Evolutionary conservation across 2,113 vertebrate species (phyloP), one percentile per base, ranked within the genome.

Genomic region (Cisticola juncidis): DNA sequence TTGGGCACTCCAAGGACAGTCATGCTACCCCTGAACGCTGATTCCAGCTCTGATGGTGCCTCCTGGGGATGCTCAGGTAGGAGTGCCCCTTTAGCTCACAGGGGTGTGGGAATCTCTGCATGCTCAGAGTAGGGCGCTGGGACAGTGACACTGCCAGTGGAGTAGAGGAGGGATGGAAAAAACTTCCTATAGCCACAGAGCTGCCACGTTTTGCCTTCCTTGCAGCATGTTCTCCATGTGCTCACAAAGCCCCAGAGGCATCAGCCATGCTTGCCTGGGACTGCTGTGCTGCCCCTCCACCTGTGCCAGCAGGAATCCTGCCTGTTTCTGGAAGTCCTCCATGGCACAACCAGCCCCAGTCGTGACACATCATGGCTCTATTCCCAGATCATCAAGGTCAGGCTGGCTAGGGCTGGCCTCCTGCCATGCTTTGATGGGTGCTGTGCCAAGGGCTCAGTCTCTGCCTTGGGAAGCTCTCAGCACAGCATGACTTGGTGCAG

Each of bases 361-460:
- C 92, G 93, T 92, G 96, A 96, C 69, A 96, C 48, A 81, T 74
- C 69, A 54, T 96, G 95, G 95, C 92, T 90, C 51, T 53, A 24
- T 94, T 94, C 96, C 96, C 95, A 96, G 92, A 88, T 80, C 88
- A 95, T 79, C 96, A 93, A 97, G 95, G 95, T 94, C 96, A 96
- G 88, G 72, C 93, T 88, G 88, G 86, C 72, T 74, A 50, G 86
- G 82, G 65, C 80, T 97, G 95, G 95, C 90, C 80, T 61, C 64
- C 48, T 0, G 60, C 95, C 96, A 86, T 38, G 28, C 80, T 93
- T 90, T 90, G 69, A 60, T 96, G 82, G 88, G 76, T 93, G 77
- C 88, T 86, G 69, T 84, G 96, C 92, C 95, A 96, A 94, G 76
- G 82, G 80, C 56, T 92, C 66, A 92, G 65, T 40, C 84, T 90